Evolutionary conservation across 2,888 invertebrate species (phyloP), one percentile per base, ranked within the genome.

Genomic region (Alentia gelatinosa): DNA sequence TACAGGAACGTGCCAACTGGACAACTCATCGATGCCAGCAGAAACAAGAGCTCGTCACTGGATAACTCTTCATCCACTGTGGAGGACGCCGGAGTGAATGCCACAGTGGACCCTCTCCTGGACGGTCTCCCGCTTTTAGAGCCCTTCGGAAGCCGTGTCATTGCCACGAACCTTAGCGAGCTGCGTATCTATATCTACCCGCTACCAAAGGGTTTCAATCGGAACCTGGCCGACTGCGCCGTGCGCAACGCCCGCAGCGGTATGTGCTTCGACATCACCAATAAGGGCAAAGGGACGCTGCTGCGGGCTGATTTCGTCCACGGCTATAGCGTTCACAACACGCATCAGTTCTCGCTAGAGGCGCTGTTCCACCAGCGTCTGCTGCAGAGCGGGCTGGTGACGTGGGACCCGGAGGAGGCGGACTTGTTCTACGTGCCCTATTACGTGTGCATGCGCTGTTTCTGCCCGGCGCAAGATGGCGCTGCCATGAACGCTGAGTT

Each of bases 381-480:
- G 15, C 91, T 94, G 90, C 92, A 92, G 88, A 94, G 94, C 90
- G 92, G 92, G 9, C 93, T 93, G 47, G 88, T 94, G 37, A 93
- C 93, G 19, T 42, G 86, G 37, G 91, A 94, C 89, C 93, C 94
- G 0, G 37, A 90, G 3, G 93, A 94, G 90, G 94, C 94, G 0
- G 93, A 94, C 75, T 39, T 93, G 35, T 94, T 94, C 86, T 94
- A 94, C 91, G 93, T 94, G 35, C 94, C 94, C 12, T 93, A 93
- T 37, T 94, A 94, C 83, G 91, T 92, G 50, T 86, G 86, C 30
- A 86, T 86, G 86, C 86, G 86, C 86, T 86, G 86, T 47, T 86
- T 86, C 86, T 86, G 86, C 30, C 86, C 86, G 30, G 86, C 86
- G 3, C 86, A 86, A 26, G 86, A 50, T 12, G 86, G 86, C 26